Conservation (phyloP, 2,888 invertebrate species). For the Idaea straminata region DNA sequence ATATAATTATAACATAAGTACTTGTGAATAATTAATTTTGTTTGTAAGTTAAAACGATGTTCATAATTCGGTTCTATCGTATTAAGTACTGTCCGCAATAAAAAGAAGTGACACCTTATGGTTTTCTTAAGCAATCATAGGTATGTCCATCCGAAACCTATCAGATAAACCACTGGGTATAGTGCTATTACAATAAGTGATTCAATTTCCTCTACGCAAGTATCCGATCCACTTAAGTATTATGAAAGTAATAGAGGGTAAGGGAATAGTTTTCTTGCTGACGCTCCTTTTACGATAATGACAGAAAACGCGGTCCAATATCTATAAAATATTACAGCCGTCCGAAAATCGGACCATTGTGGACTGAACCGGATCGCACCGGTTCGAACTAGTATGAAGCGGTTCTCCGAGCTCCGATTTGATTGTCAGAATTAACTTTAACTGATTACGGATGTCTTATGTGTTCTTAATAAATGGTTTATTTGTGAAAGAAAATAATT, state of each 20-base stretch:
- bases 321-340: constrained; percentile 72
- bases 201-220: constrained; percentile 77
- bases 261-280: constrained; percentile 78
- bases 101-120: constrained; percentile 45
- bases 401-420: constrained; percentile 53
- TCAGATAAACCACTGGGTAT: constrained; percentile 68
- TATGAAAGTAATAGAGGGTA: constrained; percentile 76
- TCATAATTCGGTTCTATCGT: neutral
- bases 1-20: no score
- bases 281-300: constrained; percentile 79
- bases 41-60: no score
- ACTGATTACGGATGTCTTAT: constrained; percentile 32
- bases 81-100: constrained; percentile 10
- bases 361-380: constrained; percentile 38
- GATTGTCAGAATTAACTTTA: constrained; percentile 66
- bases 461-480: constrained; percentile 15
- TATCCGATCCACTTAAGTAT: constrained; percentile 78
- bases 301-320: constrained; percentile 76
- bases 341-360: constrained; percentile 27
- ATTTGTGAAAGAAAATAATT: neutral
- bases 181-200: constrained; percentile 76
- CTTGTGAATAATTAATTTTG: no score
- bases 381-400: constrained; percentile 29
- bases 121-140: constrained; percentile 60
- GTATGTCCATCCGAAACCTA: constrained; percentile 67